Evolutionary conservation across 2,888 invertebrate species (phyloP), one percentile per base, ranked within the genome.

Genomic region (Harpalus rufipes): DNA sequence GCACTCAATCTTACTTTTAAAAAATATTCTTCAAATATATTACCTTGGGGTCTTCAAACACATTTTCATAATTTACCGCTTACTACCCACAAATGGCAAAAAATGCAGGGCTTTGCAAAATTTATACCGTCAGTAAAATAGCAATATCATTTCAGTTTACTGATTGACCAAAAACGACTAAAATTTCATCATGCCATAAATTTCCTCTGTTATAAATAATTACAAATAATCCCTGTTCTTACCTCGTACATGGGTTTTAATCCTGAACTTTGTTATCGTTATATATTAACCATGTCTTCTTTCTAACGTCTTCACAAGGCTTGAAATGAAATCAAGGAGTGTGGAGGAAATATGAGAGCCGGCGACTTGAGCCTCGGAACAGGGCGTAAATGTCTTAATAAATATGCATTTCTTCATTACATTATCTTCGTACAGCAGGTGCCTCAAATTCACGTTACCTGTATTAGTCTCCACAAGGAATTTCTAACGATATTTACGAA

Each of bases 371-470:
- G 41, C 18, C 32, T 14, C 32, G 58, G 16, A 81, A 72, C 58
- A 51, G 21, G 72, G 18, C 68, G 81, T 81, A 72, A 81, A 72
- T 81, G 72, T 72, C 81, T 81, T 81, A 81, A 81, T 81, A 81
- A 81, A 81, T 81, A 81, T 81, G 81, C 81, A 81, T 68, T 81
- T 81, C 72, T 81, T 81, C 81, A 81, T 81, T 81, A 81, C 81
- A 68, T 81, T 58, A 81, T 81, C 68, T 68, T n/a, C 3, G 72
- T 14, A 51, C 32, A 56, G 68, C 81, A 81, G 81, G 81, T 81
- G 65, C 65, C 10, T 58, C n/a, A 21, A 51, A 8, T 12, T 51
- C 44, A 51, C 44, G 4, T 51, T 12, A 51, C 44, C 6, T 51
- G 10, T 51, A 51, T 51, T 51, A 51, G 44, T 12, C 44, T 32